These are phyloP conservation scores for Drosophila mercatorum DNA, from an alignment of 2,888 invertebrate species.

Conservation along the genomic window DNA sequence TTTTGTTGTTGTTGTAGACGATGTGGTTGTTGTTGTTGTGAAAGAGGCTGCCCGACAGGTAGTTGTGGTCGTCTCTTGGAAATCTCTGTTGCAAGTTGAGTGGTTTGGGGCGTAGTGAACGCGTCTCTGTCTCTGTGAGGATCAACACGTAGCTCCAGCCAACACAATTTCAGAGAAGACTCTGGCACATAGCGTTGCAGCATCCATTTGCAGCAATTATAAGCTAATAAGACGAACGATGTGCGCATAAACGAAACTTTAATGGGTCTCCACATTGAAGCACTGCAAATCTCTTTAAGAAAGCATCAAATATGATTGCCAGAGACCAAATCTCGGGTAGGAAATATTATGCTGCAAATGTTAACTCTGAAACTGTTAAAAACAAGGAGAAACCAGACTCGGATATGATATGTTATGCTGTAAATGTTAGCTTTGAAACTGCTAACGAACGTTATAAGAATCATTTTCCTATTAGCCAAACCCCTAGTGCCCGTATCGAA, in stretches of 20 bases:
- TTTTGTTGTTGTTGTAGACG: slow-evolving; percentile 13
- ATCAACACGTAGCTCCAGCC: slow-evolving; percentile 8
- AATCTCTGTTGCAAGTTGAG: slow-evolving; percentile 29
- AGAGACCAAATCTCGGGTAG: no score
- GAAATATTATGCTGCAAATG: no score
- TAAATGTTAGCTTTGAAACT: no score
- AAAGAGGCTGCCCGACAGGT: slow-evolving; percentile 34
- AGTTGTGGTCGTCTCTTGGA: slow-evolving; percentile 8
- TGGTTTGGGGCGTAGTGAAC: slow-evolving; percentile 33
- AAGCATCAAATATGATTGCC: not conserved
- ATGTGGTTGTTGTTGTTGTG: slow-evolving; percentile 13
- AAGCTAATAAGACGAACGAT: not conserved
- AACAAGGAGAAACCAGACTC: no score
- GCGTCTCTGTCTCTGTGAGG: slow-evolving; percentile 4
- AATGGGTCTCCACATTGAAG: not conserved
- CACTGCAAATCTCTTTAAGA: not conserved
- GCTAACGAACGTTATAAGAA: no score
- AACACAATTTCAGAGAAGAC: slow-evolving; percentile 7
- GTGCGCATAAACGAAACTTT: not conserved
- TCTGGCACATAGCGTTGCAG: slow-evolving; percentile 9
- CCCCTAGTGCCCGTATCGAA: no score
- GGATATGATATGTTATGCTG: no score
- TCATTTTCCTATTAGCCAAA: no score
- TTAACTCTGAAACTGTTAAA: no score
- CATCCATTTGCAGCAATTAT: slow-evolving; percentile 12